Evolutionary conservation across 1,140 invertebrate species (phyloP), one percentile per base, ranked within the genome.

Genomic region (Latrodectus geometricus): DNA sequence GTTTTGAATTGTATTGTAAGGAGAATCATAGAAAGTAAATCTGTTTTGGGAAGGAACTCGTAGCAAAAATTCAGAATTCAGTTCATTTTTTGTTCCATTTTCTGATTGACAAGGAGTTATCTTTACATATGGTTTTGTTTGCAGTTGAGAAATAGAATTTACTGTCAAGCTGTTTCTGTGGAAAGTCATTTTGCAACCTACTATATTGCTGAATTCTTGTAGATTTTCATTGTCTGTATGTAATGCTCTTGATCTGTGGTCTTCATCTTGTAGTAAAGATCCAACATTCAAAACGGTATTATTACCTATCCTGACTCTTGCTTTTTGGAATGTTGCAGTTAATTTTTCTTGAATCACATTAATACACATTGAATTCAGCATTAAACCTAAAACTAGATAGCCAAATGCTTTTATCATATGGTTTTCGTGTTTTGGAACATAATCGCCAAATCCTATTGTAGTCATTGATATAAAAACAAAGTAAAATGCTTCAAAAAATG

Each of bases 391-490:
- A 79, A 99, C 92, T 88, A 99, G 96, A 91, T 98, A 99, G 86
- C 98, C 89, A 0, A 96, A 97, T 90, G 96, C 97, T 2, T 96
- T 91, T 79, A 98, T 91, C 94, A 97, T 96, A 90, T 97, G 97
- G 88, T 95, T 95, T 48, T 88, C 69, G n/a, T 88, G 61, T 93
- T 94, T 95, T 89, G 96, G 97, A 66, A 97, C 96, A 23, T 97
- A 92, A 92, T 98, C 96, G 52, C 96, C 96, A 89, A 98, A 97
- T 20, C 97, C 97, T 88, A 97, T 97, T 0, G 97, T 98, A 0
- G 96, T 97, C 96, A 98, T 97, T 0, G 97, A 97, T 73, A 98
- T 96, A 90, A 98, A 98, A 89, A 96, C 97, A 89, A 97, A 98
- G 91, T 98, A 98, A 90, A 97, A 97, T 20, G 96, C 95, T 89